Base-by-base conservation (phyloP, 64 coral and sea anemone genomes). In the Montipora efflorescens region DNA sequence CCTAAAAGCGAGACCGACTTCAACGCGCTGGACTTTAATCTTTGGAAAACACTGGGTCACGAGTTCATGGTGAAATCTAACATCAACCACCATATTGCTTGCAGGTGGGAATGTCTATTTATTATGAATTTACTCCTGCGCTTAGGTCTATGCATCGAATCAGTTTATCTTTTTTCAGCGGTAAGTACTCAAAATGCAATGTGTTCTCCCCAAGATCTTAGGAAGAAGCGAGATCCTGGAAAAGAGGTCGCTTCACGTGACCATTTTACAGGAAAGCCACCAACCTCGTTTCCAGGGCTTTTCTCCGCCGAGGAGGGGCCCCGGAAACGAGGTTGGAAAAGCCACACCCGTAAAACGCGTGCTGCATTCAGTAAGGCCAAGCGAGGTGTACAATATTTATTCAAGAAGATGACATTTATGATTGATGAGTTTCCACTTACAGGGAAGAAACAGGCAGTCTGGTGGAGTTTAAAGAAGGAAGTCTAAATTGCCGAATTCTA, bases 11-110 rank as follows among this genome's bases (percentile, higher is more conserved):
- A 90, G 45, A 83, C 78, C 19, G 74, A 94, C 36, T 64, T 82
- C 59, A 88, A 79, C 13, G 93, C 93, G 0, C 28, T 90, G 79
- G 64, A 90, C 28, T 94, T 94, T 43, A 88, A 49, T 4, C 45
- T 67, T 48, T 94, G 93, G 93, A 94, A 94, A 45, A 11, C 18
- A 9, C 19, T 94, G 5, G 93, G 93, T 18, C n/a, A 64, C n/a
- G 93, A 94, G 74, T 89, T 94, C 47, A 61, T 94, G 48, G 57
- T 90, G n/a, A 94, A 72, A 69, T 79, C 88, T 13, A 90, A 79
- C 77, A 79, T 89, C 3, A 89, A 89, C 58, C 75, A 90, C 59
- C 78, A 76, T 57, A 79, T 90, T 13, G 48, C 75, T 13, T 90
- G 88, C 48, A 70, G 10, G 62, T 67, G 8, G 2, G 83, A 36